These are phyloP conservation scores for Geophilus truncorum DNA, from an alignment of 2,888 invertebrate species.

Conservation along the genomic window DNA sequence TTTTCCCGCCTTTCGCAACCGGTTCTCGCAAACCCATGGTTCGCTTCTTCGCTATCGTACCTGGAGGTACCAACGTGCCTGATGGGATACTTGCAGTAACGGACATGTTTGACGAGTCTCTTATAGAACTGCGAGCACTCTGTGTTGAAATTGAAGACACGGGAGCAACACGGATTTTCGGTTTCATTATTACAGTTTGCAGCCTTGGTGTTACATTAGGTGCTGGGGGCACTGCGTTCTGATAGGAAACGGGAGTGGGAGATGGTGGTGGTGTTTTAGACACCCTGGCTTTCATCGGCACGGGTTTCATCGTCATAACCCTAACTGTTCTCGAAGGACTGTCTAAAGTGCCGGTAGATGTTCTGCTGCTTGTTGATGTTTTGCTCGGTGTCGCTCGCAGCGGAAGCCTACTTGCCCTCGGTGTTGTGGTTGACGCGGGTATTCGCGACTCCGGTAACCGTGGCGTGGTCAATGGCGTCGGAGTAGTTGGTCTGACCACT, in stretches of 20 bases:
- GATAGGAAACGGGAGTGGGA: background rate
- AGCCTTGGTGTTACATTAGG: background rate
- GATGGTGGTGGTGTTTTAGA: background rate
- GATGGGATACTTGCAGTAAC: background rate
- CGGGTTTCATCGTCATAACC: background rate
- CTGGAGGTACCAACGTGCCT: background rate
- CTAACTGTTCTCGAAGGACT: background rate
- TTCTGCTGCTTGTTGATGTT: background rate
- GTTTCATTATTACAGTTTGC: background rate
- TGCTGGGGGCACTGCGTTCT: background rate
- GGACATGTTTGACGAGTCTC: background rate
- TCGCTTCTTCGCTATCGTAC: background rate
- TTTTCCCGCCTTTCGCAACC: background rate
- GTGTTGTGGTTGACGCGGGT: background rate
- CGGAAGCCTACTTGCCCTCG: background rate
- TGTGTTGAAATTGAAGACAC: background rate
- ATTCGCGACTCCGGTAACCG: background rate
- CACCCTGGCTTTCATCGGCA: background rate
- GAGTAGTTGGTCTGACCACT: background rate
- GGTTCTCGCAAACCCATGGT: background rate
- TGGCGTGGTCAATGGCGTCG: background rate
- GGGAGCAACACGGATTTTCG: background rate
- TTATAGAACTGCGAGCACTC: background rate
- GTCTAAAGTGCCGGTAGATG: background rate
- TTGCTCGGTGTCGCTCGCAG: background rate